These are phyloP conservation scores for Pipra filicauda DNA, from an alignment of 2,113 vertebrate genomes.

Conservation along the genomic window DNA sequence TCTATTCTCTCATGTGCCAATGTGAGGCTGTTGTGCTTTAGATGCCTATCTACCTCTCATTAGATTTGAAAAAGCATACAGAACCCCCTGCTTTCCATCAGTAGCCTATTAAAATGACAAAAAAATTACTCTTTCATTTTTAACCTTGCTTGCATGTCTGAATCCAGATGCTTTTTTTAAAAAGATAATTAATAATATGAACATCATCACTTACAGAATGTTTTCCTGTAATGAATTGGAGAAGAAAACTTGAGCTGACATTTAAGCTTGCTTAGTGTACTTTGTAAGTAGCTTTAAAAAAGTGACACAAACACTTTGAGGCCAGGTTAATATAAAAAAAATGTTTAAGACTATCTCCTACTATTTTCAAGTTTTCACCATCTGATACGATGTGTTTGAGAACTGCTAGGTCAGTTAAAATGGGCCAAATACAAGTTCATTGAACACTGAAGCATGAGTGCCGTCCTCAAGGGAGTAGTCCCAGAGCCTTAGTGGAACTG, in stretches of 20 bases:
- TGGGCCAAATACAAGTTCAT: background rate
- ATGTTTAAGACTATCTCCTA: background rate
- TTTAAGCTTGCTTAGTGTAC: background rate
- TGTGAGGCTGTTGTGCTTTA: background rate
- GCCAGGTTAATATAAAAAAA: background rate
- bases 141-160: background rate
- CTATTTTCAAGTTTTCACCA: background rate
- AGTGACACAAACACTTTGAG: background rate
- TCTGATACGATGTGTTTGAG: background rate
- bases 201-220: background rate
- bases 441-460: background rate
- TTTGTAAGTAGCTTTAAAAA: background rate
- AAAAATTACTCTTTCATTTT: background rate
- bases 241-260: background rate
- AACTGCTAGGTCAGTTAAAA: background rate
- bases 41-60: conserved; percentile 48
- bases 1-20: conserved; percentile 23
- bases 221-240: background rate
- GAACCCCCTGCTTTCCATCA: background rate
- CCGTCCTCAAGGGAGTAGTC: background rate
- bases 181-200: background rate
- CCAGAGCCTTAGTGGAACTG: background rate
- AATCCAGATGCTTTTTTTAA: background rate
- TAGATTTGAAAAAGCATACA: conserved; percentile 23
- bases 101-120: conserved; percentile 13